Percentiles rank a stretch among this genome's conserved stretches.
phyloP scores from a whole-genome alignment of 2,113 vertebrate species.

The Tupaia chinensis region DNA sequence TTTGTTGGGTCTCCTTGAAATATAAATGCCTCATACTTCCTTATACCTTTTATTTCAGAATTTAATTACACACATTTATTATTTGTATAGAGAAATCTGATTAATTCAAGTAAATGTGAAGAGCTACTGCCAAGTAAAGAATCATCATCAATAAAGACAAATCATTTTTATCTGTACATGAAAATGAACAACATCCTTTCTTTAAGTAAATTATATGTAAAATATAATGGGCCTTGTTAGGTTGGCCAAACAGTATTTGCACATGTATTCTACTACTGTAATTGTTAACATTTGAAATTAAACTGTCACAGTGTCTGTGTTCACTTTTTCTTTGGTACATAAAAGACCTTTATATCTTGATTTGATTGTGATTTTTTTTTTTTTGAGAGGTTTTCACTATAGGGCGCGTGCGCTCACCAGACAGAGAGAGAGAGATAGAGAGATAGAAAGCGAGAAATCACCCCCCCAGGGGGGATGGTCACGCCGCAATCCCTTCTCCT shows the following conservation, averaged over 20 bases:
- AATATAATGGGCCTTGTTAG: neutral
- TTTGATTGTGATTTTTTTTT: too few species aligned
- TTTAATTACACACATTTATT: constrained; percentile 10
- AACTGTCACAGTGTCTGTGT: neutral
- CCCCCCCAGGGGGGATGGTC: too few species aligned
- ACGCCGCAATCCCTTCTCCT: too few species aligned
- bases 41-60: neutral
- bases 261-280: neutral
- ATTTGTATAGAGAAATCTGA: neutral
- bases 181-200: neutral
- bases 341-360: neutral
- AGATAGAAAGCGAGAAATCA: too few species aligned
- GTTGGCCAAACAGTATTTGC: neutral
- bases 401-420: too few species aligned
- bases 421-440: too few species aligned
- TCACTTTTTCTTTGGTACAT: neutral
- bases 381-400: too few species aligned
- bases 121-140: neutral
- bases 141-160: neutral
- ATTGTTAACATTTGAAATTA: neutral
- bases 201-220: neutral
- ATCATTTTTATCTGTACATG: neutral
- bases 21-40: neutral
- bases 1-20: neutral
- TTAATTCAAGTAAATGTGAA: neutral